A percentile compares a stretch with the other conserved stretches of the same genome.
Conservation (phyloP, 2,797 vertebrate species). For the Gastrophryne carolinensis region DNA sequence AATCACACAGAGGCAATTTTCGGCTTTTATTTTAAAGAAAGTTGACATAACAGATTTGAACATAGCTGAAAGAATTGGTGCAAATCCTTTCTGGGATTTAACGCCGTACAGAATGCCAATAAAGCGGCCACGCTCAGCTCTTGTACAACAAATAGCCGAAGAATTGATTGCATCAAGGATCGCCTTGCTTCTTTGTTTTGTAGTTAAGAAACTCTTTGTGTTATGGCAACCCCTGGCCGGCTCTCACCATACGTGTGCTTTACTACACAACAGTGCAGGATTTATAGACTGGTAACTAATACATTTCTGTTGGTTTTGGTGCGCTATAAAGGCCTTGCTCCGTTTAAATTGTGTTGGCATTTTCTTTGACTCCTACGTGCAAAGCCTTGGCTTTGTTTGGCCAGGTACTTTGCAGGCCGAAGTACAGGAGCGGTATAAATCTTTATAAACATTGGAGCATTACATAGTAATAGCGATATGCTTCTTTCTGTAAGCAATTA, state of each 20-base stretch:
- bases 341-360: constrained; percentile 37
- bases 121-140: background rate
- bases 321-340: constrained; percentile 27
- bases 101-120: background rate
- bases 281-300: constrained; percentile 49
- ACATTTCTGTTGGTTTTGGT: constrained; percentile 50
- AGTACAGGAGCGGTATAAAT: constrained; percentile 35
- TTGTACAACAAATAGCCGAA: background rate
- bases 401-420: constrained; percentile 32
- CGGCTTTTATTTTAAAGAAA: background rate
- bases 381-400: constrained; percentile 40
- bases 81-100: constrained; percentile 22
- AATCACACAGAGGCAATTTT: background rate
- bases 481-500: constrained; percentile 26
- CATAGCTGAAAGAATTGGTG: background rate
- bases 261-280: constrained; percentile 20
- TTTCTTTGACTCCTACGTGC: constrained; percentile 38
- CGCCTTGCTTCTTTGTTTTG: constrained; percentile 31
- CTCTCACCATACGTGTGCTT: constrained; percentile 12
- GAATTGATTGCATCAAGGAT: background rate
- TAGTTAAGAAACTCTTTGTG: constrained; percentile 40
- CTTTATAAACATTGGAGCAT: constrained; percentile 31
- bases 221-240: constrained; percentile 38
- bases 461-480: constrained; percentile 42
- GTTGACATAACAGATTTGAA: constrained; percentile 19